Conservation (phyloP, 2,797 vertebrate species). For the Loriculus beryllinus region DNA sequence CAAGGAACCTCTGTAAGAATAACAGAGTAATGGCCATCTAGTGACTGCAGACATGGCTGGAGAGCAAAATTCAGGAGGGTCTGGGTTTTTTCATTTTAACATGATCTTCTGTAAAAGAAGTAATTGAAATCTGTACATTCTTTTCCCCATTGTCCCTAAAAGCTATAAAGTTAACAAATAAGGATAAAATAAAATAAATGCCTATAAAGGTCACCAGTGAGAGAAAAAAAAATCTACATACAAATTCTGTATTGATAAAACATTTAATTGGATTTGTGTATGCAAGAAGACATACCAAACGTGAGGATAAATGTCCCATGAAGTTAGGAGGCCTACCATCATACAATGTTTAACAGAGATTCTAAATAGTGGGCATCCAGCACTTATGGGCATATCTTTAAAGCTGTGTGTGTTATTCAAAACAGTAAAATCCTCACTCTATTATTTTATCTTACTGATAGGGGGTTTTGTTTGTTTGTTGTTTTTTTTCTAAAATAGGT, state of each 20-base stretch:
- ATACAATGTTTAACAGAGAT: neutral
- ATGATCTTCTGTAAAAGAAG: neutral
- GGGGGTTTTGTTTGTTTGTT: neutral
- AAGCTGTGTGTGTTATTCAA: neutral
- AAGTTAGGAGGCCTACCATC: neutral
- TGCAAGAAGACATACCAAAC: neutral
- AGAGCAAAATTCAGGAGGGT: neutral
- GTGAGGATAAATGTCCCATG: neutral
- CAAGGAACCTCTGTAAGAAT: neutral
- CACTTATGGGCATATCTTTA: neutral
- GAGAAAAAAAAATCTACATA: neutral
- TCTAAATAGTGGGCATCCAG: neutral
- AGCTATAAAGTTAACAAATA: neutral
- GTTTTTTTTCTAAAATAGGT: neutral
- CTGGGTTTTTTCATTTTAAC: neutral
- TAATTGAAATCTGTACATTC: neutral
- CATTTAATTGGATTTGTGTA: neutral
- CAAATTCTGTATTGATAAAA: neutral
- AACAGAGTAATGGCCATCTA: neutral
- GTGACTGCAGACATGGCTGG: neutral
- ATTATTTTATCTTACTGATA: neutral
- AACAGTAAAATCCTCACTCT: accelerated
- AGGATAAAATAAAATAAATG: neutral
- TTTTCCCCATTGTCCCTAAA: neutral
- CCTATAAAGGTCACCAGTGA: neutral